A percentile compares a stretch with the other conserved stretches of the same genome.
Evolutionary conservation across 2,797 vertebrate genomes (phyloP).

Genomic region (Sparidentex hasta): DNA sequence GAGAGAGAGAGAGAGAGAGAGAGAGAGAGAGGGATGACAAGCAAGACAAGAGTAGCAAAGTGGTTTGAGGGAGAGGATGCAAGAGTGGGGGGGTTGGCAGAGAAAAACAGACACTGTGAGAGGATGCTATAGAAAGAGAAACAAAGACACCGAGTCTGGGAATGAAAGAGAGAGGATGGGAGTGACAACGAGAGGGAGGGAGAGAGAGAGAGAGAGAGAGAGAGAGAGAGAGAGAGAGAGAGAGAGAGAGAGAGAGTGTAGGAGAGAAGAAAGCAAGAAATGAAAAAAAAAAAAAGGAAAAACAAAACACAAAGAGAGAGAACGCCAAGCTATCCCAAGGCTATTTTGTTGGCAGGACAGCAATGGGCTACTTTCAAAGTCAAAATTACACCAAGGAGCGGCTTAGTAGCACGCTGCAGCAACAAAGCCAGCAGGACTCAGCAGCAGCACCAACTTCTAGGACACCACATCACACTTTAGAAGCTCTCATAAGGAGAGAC

Average conservation of each 20-base stretch:
- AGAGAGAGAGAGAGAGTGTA: constrained; percentile 19
- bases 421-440: constrained; percentile 56
- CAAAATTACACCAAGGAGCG: constrained; percentile 79
- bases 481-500: constrained; percentile 39
- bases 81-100: constrained; percentile 40
- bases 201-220: constrained; percentile 20
- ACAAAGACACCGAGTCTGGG: constrained; percentile 47
- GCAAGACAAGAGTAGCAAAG: constrained; percentile 66
- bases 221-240: constrained; percentile 22
- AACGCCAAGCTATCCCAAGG: constrained; percentile 72
- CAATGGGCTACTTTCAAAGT: constrained; percentile 82
- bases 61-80: constrained; percentile 52
- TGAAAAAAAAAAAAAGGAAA: constrained; percentile 32
- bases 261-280: constrained; percentile 25
- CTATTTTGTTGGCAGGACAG: constrained; percentile 76
- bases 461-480: constrained; percentile 32
- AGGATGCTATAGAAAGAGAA: constrained; percentile 46
- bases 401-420: constrained; percentile 65
- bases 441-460: constrained; percentile 53
- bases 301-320: constrained; percentile 58
- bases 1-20: neutral
- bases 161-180: constrained; percentile 40
- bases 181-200: constrained; percentile 35
- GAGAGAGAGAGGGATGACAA: constrained; percentile 31
- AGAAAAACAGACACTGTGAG: constrained; percentile 44